A percentile compares a stretch with the other conserved stretches of the same genome.
Conservation (phyloP, 1,140 invertebrate genomes). For the Meloidogyne floridensis region DNA sequence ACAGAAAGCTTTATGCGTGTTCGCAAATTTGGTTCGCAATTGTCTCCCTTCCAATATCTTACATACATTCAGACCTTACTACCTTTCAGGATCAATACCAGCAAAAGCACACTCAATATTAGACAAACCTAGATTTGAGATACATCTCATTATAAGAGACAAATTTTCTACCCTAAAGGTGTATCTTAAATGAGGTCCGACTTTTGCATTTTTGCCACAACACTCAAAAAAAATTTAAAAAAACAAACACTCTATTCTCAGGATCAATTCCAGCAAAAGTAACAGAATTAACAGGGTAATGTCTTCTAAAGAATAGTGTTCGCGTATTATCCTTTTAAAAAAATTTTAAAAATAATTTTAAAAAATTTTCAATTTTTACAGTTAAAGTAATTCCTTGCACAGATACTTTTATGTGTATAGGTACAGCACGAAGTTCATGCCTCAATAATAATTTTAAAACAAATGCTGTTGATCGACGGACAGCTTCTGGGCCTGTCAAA, state of each 20-base stretch:
- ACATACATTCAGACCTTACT: too few species aligned
- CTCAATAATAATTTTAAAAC: conserved; percentile 73
- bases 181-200: too few species aligned
- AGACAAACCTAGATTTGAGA: too few species aligned
- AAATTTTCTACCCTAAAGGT: too few species aligned
- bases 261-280: conserved; percentile 79
- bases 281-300: conserved; percentile 86
- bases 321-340: conserved; percentile 79
- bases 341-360: conserved; percentile 80
- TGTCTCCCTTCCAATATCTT: too few species aligned
- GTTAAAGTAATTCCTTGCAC: conserved; percentile 71
- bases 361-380: conserved; percentile 6
- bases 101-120: too few species aligned
- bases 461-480: conserved; percentile 77
- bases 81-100: too few species aligned
- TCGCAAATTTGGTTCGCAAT: too few species aligned
- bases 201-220: too few species aligned
- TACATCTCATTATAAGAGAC: too few species aligned
- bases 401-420: conserved; percentile 94
- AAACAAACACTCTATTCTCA: conserved; percentile 40
- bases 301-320: conserved; percentile 79
- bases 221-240: conserved; percentile 34
- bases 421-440: conserved; percentile 74
- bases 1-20: too few species aligned
- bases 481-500: conserved; percentile 90